These are phyloP conservation scores for Sebastes dallii DNA, from an alignment of 2,797 vertebrate genomes.

Conservation along the genomic window DNA sequence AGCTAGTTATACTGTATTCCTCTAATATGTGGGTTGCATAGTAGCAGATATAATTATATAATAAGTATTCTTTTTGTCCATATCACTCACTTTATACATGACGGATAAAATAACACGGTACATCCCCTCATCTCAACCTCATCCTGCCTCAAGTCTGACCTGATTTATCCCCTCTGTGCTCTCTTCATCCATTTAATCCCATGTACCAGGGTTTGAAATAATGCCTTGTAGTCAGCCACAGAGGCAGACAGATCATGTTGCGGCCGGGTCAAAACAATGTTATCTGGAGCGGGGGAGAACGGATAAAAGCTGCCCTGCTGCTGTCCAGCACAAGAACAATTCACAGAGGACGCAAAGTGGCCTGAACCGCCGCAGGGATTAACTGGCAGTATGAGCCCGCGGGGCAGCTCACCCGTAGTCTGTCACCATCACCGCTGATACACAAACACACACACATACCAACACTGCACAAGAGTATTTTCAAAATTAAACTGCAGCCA, in stretches of 20 bases:
- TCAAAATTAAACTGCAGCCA: neutral
- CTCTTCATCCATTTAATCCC: conserved; percentile 65
- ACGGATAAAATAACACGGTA: neutral
- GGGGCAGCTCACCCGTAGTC: conserved; percentile 1
- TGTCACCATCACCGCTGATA: conserved; percentile 4
- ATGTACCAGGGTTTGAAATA: conserved; percentile 62
- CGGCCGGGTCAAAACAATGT: conserved; percentile 61
- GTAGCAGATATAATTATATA: neutral
- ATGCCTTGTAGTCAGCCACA: conserved; percentile 51
- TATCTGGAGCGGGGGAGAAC: conserved; percentile 10
- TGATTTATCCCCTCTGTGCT: conserved; percentile 53
- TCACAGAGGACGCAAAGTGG: conserved; percentile 42
- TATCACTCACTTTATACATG: conserved; percentile 1
- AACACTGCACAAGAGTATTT: neutral
- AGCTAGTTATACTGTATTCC: neutral
- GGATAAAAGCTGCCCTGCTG: conserved; percentile 40
- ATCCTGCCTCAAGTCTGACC: conserved; percentile 45
- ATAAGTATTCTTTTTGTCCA: neutral
- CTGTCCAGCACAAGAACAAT: conserved; percentile 30
- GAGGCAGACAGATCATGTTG: conserved; percentile 53
- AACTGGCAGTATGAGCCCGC: neutral
- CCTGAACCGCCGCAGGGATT: conserved; percentile 39
- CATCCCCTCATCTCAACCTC: conserved; percentile 34
- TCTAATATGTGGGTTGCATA: neutral
- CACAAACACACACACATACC: neutral